Conservation (phyloP, 2,888 invertebrate genomes). For the Synergus itoensis region DNA sequence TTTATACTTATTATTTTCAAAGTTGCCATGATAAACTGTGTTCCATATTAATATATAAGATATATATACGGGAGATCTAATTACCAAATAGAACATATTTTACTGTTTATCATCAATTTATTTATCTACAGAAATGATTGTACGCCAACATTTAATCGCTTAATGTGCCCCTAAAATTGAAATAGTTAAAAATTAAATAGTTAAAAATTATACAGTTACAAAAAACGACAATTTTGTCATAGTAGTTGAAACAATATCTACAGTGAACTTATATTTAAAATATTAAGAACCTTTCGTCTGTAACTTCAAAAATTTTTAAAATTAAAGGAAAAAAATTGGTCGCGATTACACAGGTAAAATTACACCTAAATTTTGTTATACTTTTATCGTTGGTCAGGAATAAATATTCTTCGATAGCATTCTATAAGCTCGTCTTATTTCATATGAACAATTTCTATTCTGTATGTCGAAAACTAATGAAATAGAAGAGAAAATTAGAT, state of each 20-base stretch:
- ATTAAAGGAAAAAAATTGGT: slow-evolving; percentile 34
- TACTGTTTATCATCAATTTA: slow-evolving; percentile 61
- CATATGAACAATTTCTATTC: slow-evolving; percentile 2
- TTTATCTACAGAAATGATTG: slow-evolving; percentile 66
- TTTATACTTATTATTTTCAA: too few species aligned
- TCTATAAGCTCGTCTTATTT: background rate
- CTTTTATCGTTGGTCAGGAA: background rate
- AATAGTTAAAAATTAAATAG: too few species aligned
- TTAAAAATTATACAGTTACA: too few species aligned
- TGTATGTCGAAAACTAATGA: background rate
- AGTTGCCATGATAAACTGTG: too few species aligned
- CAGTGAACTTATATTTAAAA: background rate
- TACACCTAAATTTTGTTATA: background rate
- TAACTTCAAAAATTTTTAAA: background rate
- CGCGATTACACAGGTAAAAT: slow-evolving; percentile 8
- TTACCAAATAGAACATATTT: background rate
- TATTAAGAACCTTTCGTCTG: background rate
- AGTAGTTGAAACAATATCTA: slow-evolving; percentile 23
- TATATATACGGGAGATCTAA: background rate
- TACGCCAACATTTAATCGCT: slow-evolving; percentile 42
- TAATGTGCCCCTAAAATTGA: slow-evolving; percentile 44
- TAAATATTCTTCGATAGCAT: background rate
- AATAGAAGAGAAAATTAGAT: background rate
- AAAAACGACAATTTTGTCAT: background rate
- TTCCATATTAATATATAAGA: background rate